These are phyloP conservation scores for Tachysurus vachellii DNA, from an alignment of 2,113 vertebrate species.

Conservation along the genomic window DNA sequence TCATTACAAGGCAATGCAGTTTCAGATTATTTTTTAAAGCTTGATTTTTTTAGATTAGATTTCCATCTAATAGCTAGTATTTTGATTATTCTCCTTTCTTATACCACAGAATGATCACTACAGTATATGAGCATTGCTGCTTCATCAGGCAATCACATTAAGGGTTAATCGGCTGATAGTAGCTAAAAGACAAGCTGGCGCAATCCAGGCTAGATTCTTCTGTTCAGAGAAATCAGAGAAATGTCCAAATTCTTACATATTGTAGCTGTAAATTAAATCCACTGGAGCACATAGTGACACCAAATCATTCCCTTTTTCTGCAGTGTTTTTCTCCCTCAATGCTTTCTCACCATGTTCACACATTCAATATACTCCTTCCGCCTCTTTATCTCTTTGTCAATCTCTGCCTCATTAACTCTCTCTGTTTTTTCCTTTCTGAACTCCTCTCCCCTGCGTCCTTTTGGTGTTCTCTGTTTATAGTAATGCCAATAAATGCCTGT, in stretches of 20 bases:
- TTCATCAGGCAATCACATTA: neutral
- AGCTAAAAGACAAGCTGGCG: neutral
- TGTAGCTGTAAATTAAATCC: neutral
- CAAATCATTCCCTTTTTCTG: slow-evolving; percentile 2
- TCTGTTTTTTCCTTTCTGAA: slow-evolving; percentile 22
- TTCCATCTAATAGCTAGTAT: neutral
- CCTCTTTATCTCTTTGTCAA: neutral
- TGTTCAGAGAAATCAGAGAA: neutral
- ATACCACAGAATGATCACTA: neutral
- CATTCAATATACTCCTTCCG: neutral
- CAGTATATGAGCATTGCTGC: neutral
- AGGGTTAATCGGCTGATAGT: neutral
- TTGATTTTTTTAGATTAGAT: neutral
- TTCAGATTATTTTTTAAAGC: neutral
- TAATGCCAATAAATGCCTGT: slow-evolving; percentile 23
- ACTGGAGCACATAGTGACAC: neutral
- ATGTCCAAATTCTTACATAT: neutral
- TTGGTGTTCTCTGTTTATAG: slow-evolving; percentile 25
- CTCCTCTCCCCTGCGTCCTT: slow-evolving; percentile 17
- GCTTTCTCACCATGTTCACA: neutral
- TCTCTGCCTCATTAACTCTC: neutral
- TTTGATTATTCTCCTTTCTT: neutral
- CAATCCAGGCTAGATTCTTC: neutral
- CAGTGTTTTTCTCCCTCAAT: neutral
- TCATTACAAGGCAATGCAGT: neutral